Evolutionary conservation across 2,113 vertebrate genomes (phyloP).

Genomic region (Sialia sialis): DNA sequence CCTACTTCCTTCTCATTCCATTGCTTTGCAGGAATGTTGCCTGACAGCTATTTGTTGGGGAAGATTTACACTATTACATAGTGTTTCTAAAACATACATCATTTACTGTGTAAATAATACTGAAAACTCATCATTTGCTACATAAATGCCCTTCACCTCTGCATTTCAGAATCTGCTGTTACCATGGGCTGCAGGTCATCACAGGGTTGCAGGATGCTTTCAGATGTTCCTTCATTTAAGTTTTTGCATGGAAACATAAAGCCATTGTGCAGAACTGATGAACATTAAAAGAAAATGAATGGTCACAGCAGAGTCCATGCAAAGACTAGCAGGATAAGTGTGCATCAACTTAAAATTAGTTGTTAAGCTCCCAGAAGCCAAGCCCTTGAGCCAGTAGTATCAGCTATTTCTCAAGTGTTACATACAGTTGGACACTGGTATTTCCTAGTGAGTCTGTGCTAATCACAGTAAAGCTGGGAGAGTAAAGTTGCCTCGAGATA

Average conservation of each 20-base stretch:
- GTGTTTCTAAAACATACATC: not conserved
- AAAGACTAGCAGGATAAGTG: not conserved
- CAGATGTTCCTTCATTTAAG: not conserved
- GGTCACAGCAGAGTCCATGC: not conserved
- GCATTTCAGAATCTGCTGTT: not conserved
- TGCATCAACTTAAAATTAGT: not conserved
- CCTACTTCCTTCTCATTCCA: not conserved
- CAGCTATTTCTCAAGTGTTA: not conserved
- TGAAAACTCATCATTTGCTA: not conserved
- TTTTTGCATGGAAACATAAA: not conserved
- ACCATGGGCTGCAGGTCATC: not conserved
- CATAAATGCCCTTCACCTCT: not conserved
- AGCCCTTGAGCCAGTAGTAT: not conserved
- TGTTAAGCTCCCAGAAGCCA: not conserved
- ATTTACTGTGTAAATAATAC: not conserved
- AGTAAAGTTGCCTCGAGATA: not conserved
- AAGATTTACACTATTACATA: not conserved
- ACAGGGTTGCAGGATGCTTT: not conserved
- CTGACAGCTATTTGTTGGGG: not conserved
- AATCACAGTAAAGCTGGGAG: not conserved
- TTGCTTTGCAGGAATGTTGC: not conserved
- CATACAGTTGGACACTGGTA: fast-evolving
- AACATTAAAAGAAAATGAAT: not conserved
- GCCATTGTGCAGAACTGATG: not conserved
- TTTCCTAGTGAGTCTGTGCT: not conserved